Conservation (phyloP, 1,140 invertebrate species). For the Alviniconcha marisindica region DNA sequence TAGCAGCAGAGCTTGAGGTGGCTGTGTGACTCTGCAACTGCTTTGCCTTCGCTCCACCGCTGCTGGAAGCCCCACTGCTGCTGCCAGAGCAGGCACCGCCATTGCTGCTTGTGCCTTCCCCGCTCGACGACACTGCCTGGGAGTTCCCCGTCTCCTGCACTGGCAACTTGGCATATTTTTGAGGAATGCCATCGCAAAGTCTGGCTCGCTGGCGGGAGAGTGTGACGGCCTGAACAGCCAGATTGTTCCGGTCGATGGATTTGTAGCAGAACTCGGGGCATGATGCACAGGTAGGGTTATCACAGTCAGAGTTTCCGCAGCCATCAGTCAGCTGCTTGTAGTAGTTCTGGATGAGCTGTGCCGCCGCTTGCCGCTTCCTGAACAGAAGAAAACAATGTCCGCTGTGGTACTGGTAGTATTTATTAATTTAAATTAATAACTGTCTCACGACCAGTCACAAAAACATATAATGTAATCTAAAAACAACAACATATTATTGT, state of each 20-base stretch:
- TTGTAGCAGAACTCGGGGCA: slow-evolving; percentile 77
- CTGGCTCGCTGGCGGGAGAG: slow-evolving; percentile 87
- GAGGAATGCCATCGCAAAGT: slow-evolving; percentile 62
- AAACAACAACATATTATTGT: too few relatives aligned
- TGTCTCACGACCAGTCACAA: too few relatives aligned
- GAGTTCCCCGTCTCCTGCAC: slow-evolving; percentile 29
- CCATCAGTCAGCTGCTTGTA: slow-evolving; percentile 94
- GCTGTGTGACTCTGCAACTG: not conserved
- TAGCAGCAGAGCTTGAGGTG: not conserved
- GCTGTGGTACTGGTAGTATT: too few relatives aligned
- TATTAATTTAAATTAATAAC: too few relatives aligned
- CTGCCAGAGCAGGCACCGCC: not conserved
- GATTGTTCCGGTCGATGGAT: slow-evolving; percentile 82
- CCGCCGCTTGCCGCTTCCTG: slow-evolving; percentile 90
- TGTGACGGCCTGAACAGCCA: slow-evolving; percentile 90
- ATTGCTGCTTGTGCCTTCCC: not conserved
- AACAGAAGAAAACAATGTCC: too few relatives aligned
- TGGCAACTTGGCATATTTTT: slow-evolving; percentile 58
- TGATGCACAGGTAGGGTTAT: slow-evolving; percentile 91
- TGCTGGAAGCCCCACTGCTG: not conserved
- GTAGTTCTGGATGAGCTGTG: slow-evolving; percentile 92
- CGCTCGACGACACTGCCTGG: not conserved
- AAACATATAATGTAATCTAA: too few relatives aligned
- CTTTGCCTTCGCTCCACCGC: slow-evolving; percentile 30
- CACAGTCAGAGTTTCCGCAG: slow-evolving; percentile 90